Evolutionary conservation across 1,140 invertebrate genomes (phyloP).

Genomic region (Drosophila nasuta): DNA sequence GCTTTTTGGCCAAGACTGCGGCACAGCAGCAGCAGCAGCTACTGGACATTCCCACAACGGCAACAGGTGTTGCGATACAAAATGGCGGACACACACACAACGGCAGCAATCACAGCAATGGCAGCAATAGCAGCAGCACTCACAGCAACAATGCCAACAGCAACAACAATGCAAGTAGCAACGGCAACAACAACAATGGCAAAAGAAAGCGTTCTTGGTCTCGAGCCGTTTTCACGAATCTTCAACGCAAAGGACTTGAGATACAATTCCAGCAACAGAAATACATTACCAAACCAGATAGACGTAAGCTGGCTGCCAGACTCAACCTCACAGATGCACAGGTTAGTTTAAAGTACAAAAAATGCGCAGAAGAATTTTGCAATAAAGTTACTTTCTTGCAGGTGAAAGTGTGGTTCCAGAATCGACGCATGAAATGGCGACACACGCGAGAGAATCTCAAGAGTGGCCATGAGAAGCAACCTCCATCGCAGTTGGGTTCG

Average conservation of each 20-base stretch:
- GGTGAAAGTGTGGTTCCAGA: conserved; percentile 98
- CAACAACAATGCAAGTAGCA: background rate
- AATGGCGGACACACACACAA: conserved; percentile 38
- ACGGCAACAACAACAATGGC: conserved; percentile 66
- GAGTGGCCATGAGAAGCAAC: conserved; percentile 77
- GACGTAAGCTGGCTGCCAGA: conserved; percentile 97
- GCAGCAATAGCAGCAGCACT: conserved; percentile 17
- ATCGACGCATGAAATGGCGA: conserved; percentile 96
- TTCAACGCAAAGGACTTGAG: conserved; percentile 97
- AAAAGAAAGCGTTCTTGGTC: conserved; percentile 96
- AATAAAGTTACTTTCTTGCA: conserved; percentile 71
- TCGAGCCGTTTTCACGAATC: conserved; percentile 96
- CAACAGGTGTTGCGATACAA: conserved; percentile 35
- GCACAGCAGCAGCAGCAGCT: conserved; percentile 33
- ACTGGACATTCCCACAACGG: conserved; percentile 54
- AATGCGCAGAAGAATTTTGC: background rate
- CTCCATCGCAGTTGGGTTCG: conserved; percentile 36
- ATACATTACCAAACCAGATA: conserved; percentile 98
- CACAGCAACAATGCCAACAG: conserved; percentile 15
- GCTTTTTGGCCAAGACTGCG: conserved; percentile 56
- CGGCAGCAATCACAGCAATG: conserved; percentile 8
- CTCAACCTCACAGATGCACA: conserved; percentile 97
- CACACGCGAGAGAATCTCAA: conserved; percentile 90
- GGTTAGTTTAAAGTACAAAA: conserved; percentile 86
- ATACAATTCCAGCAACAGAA: conserved; percentile 98